Evolutionary conservation across 2,113 vertebrate genomes (phyloP).

Genomic region (Charina bottae): DNA sequence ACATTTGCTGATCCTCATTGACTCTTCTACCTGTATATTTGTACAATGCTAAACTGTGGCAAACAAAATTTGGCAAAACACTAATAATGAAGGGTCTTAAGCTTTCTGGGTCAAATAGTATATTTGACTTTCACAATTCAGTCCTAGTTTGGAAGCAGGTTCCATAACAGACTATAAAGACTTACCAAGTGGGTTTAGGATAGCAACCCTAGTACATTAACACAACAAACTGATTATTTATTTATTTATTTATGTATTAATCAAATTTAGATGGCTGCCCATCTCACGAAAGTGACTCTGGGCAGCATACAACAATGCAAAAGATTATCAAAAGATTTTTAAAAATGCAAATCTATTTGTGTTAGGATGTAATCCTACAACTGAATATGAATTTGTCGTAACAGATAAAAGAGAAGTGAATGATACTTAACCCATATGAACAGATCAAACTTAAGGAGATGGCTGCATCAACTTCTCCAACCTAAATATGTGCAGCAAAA

Average conservation of each 20-base stretch:
- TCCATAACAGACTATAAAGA: not conserved
- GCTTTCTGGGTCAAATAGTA: not conserved
- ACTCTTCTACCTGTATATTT: not conserved
- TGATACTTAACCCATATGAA: no score
- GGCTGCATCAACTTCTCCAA: not conserved
- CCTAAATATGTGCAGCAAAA: not conserved
- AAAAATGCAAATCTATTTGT: not conserved
- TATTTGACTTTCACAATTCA: not conserved
- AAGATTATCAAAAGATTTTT: not conserved
- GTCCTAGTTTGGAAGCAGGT: not conserved
- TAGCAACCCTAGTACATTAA: not conserved
- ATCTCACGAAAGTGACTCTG: no score
- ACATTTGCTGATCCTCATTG: not conserved
- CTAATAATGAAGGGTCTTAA: not conserved
- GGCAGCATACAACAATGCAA: no score
- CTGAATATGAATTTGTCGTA: not conserved
- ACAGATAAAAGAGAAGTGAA: not conserved
- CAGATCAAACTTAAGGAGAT: not conserved
- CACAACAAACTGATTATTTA: not conserved
- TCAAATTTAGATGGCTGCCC: no score
- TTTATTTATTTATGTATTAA: no score
- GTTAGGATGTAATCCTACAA: not conserved
- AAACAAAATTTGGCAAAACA: not conserved
- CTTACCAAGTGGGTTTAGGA: not conserved
- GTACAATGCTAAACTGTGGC: not conserved